Conservation (phyloP, 92 coral and sea anemone genomes). For the Heliopora coerulea region DNA sequence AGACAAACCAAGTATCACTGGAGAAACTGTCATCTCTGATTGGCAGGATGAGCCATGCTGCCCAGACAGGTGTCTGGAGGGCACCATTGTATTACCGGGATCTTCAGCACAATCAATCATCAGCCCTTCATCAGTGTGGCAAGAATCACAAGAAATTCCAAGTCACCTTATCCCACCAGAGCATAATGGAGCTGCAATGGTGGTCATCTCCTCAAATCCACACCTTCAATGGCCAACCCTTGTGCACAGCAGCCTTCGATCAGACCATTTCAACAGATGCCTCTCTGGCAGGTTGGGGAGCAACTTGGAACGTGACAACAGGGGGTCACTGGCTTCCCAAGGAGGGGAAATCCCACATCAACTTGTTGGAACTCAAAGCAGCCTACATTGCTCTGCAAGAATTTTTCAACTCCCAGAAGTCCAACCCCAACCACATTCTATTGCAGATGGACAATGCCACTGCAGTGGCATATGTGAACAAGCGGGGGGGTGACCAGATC, state of each 20-base stretch:
- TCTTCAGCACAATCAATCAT: conserved; percentile 26
- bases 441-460: too few relatives aligned
- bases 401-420: not conserved
- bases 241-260: conserved; percentile 36
- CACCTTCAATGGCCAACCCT: too few relatives aligned
- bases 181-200: not conserved
- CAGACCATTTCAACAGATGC: conserved; percentile 31
- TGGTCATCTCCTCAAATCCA: too few relatives aligned
- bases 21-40: conserved; percentile 42
- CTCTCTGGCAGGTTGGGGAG: conserved; percentile 36
- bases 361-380: conserved; percentile 45
- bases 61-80: conserved; percentile 37
- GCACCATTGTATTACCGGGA: conserved; percentile 42
- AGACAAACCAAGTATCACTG: conserved; percentile 3
- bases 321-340: conserved; percentile 48
- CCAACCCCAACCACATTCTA: conserved; percentile 15
- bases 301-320: conserved; percentile 18
- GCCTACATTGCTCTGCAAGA: conserved; percentile 45
- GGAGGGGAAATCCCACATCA: too few relatives aligned
- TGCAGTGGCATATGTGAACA: conserved; percentile 54
- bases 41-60: conserved; percentile 58
- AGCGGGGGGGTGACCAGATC: conserved; percentile 35
- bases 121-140: not conserved
- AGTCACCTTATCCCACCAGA: too few relatives aligned
- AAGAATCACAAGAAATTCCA: too few relatives aligned